Conservation (phyloP, 2,113 vertebrate genomes). For the Macquaria australasica region DNA sequence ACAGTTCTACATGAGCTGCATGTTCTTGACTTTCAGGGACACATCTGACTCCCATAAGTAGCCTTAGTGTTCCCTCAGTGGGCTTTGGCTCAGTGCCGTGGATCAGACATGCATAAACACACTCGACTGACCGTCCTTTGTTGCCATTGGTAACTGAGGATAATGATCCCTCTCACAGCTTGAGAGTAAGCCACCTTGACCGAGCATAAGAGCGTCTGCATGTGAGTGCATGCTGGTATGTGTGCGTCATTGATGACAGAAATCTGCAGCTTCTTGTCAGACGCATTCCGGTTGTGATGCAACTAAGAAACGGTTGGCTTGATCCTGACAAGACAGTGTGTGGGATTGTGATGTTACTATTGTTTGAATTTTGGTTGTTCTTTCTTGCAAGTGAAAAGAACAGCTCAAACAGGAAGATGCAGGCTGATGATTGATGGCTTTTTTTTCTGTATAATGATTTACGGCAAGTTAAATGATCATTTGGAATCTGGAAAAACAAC, state of each 20-base stretch:
- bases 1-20: background rate
- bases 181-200: conserved; percentile 18
- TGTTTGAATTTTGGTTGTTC: background rate
- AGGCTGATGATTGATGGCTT: background rate
- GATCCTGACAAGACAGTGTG: background rate
- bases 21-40: conserved; percentile 24
- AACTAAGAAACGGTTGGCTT: background rate
- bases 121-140: conserved; percentile 48
- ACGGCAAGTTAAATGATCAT: background rate
- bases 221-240: background rate
- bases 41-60: background rate
- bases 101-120: conserved; percentile 36
- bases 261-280: conserved; percentile 8
- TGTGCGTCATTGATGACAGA: conserved; percentile 33
- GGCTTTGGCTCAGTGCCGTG: conserved; percentile 29
- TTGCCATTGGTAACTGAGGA: conserved; percentile 61
- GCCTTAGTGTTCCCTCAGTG: background rate
- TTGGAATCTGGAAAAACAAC: conserved; percentile 47
- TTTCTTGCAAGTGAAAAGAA: background rate
- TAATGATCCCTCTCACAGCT: conserved; percentile 27
- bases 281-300: conserved; percentile 11
- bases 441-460: background rate
- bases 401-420: background rate
- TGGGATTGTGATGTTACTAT: background rate
- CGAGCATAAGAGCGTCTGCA: conserved; percentile 22